Conservation (phyloP, 2,113 vertebrate genomes). For the Sporophila hypoxantha region DNA sequence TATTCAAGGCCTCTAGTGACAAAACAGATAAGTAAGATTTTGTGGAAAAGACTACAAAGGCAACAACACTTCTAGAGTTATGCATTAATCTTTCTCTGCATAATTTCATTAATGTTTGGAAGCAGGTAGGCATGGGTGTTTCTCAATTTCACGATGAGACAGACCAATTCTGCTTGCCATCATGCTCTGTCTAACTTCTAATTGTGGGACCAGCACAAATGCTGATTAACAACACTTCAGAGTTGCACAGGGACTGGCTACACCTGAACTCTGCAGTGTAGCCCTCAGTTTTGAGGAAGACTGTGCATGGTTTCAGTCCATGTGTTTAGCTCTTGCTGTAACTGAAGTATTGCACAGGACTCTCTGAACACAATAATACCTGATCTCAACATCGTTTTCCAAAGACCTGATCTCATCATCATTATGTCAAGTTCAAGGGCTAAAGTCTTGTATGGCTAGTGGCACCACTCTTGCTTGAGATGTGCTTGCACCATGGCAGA, state of each 20-base stretch:
- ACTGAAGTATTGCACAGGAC: not conserved
- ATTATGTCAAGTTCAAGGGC: not conserved
- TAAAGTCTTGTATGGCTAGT: not conserved
- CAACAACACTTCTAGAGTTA: not conserved
- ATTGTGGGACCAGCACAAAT: not conserved
- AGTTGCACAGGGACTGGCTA: not conserved
- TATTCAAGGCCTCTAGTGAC: not conserved
- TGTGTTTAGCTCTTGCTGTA: not conserved
- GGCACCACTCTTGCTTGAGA: not conserved
- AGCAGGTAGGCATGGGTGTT: fast-evolving
- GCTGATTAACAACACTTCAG: not conserved
- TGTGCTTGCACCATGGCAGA: not conserved
- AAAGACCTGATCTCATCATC: not conserved
- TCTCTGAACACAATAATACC: not conserved
- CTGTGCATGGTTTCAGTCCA: not conserved
- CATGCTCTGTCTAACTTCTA: not conserved
- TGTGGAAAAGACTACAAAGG: not conserved
- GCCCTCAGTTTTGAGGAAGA: not conserved
- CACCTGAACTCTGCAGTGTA: not conserved
- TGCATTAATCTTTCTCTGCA: not conserved
- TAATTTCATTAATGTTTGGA: not conserved
- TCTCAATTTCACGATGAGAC: not conserved
- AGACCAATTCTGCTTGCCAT: not conserved
- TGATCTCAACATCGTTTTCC: not conserved
- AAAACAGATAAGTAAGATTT: not conserved